Evolutionary conservation across 2,888 invertebrate genomes (phyloP), one percentile per base, ranked within the genome.

Genomic region (Amphipoea oculea): DNA sequence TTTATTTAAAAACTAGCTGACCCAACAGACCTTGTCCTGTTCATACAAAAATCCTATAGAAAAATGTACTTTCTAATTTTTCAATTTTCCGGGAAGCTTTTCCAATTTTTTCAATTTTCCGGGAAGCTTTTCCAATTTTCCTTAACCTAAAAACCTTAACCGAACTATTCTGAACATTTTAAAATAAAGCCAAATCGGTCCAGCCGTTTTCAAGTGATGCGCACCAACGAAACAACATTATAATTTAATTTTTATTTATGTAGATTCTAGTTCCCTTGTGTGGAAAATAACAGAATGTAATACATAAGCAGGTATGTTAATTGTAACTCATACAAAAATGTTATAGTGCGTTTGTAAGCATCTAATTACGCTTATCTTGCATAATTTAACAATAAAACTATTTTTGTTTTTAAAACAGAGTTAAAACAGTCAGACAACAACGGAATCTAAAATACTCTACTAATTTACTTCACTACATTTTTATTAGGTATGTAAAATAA

Each of bases 381-480:
- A 73, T 76, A 81, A 17, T 81, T 73, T 48, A 62, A 69, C 60
- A 57, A 85, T 81, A 73, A 85, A 85, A 73, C 60, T 62, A 65
- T 76, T 71, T 54, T 57, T 17, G 40, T 69, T n/a, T 12, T 14
- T 40, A 11, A 29, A 23, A 51, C 48, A 17, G 9, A 36, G 17
- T 63, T 40, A 74, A 74, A 66, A 77, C 65, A 63, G 9, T 45
- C 12, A 14, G 40, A 23, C 69, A 72, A 51, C n/a, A 73, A 68
- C 60, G 51, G 68, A 69, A 75, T 83, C 29, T 42, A 57, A 73
- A 86, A 74, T 45, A 86, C 23, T 72, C 42, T 40, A 65, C 57
- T 29, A 36, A 76, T 60, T 57, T n/a, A 62, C 29, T 51, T 60
- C 23, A 74, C 12, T 42, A 54, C 23, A 42, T 54, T 62, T 57